These are phyloP conservation scores for Notospermus geniculatus DNA, from an alignment of 1,140 invertebrate species.

Conservation along the genomic window DNA sequence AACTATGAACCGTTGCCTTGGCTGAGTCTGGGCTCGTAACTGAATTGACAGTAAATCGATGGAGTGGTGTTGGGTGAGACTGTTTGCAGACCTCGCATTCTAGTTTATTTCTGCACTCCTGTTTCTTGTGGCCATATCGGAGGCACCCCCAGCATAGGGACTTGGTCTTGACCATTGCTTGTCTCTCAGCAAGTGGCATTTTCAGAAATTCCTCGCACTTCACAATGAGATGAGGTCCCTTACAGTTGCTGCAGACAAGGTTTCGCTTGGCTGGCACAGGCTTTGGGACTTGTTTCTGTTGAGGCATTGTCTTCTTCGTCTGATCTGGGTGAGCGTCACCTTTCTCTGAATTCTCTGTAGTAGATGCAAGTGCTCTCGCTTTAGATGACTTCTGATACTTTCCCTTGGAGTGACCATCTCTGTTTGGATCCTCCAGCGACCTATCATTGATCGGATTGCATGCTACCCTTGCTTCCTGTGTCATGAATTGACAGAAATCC, in stretches of 20 bases:
- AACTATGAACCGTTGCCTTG: background rate
- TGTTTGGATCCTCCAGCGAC: no score
- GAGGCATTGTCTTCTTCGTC: no score
- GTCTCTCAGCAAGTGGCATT: background rate
- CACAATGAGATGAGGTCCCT: background rate
- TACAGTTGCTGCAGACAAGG: background rate
- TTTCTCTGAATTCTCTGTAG: no score
- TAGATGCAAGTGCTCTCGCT: no score
- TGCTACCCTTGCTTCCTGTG: no score
- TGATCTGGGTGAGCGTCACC: no score
- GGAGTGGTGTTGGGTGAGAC: background rate
- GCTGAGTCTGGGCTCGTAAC: background rate
- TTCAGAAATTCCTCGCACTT: background rate
- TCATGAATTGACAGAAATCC: no score
- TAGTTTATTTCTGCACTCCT: background rate
- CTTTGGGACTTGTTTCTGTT: no score
- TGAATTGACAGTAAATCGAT: background rate
- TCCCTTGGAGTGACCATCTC: no score
- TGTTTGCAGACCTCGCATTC: background rate
- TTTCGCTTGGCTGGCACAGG: no score
- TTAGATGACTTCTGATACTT: no score
- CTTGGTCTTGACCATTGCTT: background rate
- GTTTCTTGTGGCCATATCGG: background rate
- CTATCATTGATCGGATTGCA: no score
- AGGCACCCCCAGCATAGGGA: background rate